Evolutionary conservation across 2,888 invertebrate genomes (phyloP).

Genomic region (Eurois occulta): DNA sequence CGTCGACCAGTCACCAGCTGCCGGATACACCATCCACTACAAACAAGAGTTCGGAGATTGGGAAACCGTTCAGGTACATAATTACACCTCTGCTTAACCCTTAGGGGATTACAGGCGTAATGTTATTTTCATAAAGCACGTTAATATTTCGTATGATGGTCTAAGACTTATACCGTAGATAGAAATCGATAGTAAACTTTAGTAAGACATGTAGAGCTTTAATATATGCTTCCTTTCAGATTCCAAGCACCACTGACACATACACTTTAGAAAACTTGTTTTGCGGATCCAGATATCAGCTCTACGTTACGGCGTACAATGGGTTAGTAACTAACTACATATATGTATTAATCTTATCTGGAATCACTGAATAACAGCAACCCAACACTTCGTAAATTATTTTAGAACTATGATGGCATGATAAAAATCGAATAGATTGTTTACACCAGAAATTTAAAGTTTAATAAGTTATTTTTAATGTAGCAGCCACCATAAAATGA

Average conservation of each 20-base stretch:
- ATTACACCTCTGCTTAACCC: neutral
- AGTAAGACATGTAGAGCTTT: neutral
- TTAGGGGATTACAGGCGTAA: neutral
- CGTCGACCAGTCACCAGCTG: slow-evolving; percentile 96
- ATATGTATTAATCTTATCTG: neutral
- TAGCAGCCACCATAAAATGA: neutral
- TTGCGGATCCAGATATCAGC: slow-evolving; percentile 98
- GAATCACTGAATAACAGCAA: neutral
- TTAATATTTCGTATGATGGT: neutral
- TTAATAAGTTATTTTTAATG: neutral
- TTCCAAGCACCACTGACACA: slow-evolving; percentile 94
- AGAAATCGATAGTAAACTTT: neutral
- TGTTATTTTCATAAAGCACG: neutral
- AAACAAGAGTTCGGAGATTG: slow-evolving; percentile 98
- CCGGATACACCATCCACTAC: slow-evolving; percentile 97
- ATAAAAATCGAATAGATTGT: neutral
- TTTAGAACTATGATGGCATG: neutral
- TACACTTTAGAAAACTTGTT: slow-evolving; percentile 96
- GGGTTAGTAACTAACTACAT: slow-evolving; percentile 90
- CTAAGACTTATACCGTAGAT: neutral
- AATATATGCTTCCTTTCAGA: slow-evolving; percentile 76
- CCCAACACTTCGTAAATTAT: neutral
- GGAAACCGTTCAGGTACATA: slow-evolving; percentile 94
- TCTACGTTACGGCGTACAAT: slow-evolving; percentile 98
- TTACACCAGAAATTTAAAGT: neutral